These are phyloP conservation scores for Drosophila erecta DNA, from an alignment of 1,140 invertebrate species.

Conservation along the genomic window DNA sequence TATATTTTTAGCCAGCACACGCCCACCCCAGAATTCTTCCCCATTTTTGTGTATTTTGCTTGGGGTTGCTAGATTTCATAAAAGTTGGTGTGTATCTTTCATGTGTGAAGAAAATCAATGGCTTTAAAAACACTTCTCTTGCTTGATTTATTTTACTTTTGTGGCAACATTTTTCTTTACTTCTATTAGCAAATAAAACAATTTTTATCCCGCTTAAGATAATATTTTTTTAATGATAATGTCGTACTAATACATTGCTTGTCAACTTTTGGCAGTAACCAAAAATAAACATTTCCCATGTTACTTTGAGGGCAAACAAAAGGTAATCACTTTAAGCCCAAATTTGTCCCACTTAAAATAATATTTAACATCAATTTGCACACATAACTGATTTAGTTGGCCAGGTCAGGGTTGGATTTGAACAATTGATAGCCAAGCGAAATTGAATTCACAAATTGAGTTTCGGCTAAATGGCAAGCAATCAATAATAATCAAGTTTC, in stretches of 20 bases:
- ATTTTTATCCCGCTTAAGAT: too few relatives aligned
- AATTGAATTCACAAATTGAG: conserved; percentile 23
- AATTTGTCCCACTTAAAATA: not conserved
- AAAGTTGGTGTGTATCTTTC: conserved; percentile 41
- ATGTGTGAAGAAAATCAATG: conserved; percentile 19
- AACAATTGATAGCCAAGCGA: not conserved
- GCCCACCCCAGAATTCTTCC: conserved; percentile 27
- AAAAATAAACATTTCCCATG: not conserved
- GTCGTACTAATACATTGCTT: too few relatives aligned
- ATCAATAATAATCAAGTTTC: conserved; percentile 22
- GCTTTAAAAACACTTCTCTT: too few relatives aligned
- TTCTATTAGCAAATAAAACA: too few relatives aligned
- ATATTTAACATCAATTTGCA: not conserved
- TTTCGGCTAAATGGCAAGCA: conserved; percentile 13
- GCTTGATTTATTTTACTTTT: too few relatives aligned
- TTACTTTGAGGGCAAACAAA: not conserved
- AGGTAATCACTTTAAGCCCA: not conserved
- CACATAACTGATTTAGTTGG: not conserved
- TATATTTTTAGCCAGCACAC: conserved; percentile 52
- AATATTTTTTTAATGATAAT: too few relatives aligned
- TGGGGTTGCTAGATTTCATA: conserved; percentile 44
- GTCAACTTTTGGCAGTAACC: not conserved
- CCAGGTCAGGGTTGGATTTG: not conserved
- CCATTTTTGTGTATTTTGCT: conserved; percentile 27
- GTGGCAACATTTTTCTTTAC: too few relatives aligned